These are phyloP conservation scores for Caenorhabditis virilis DNA, from an alignment of 2,888 invertebrate species.

Conservation along the genomic window DNA sequence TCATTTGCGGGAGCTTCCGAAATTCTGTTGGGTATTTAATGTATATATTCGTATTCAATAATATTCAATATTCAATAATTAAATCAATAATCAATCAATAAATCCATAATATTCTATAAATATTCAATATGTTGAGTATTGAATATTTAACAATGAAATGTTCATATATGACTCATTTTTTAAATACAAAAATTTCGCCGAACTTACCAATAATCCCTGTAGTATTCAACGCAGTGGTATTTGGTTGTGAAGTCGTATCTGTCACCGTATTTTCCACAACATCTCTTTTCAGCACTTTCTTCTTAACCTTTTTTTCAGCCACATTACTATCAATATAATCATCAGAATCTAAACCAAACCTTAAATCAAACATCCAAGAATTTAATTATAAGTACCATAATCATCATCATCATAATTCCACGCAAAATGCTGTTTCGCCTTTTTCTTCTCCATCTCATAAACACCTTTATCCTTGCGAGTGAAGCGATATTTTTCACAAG, in stretches of 20 bases:
- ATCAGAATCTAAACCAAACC: conserved; percentile 19
- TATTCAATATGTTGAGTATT: no score
- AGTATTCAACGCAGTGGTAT: conserved; percentile 19
- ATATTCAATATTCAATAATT: no score
- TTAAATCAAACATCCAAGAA: conserved; percentile 1
- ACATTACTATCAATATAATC: conserved; percentile 8
- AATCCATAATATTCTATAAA: no score
- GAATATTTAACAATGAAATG: no score
- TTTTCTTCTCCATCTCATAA: conserved; percentile 41
- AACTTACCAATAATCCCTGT: conserved; percentile 34
- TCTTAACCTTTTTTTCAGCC: conserved; percentile 9
- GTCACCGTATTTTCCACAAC: conserved; percentile 9
- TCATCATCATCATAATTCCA: conserved; percentile 33
- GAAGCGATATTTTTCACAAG: conserved; percentile 46
- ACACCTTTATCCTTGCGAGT: conserved; percentile 42
- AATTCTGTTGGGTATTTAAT: no score
- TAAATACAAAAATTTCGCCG: no score
- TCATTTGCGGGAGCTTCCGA: no score
- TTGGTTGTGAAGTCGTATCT: conserved; percentile 8
- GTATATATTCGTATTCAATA: no score
- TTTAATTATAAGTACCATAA: neutral
- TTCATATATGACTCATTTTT: no score
- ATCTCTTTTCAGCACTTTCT: conserved; percentile 9
- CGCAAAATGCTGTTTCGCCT: conserved; percentile 26
- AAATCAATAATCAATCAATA: no score